phyloP scores from a whole-genome alignment of 1,140 invertebrate species.

The Steinernema khuongi region DNA sequence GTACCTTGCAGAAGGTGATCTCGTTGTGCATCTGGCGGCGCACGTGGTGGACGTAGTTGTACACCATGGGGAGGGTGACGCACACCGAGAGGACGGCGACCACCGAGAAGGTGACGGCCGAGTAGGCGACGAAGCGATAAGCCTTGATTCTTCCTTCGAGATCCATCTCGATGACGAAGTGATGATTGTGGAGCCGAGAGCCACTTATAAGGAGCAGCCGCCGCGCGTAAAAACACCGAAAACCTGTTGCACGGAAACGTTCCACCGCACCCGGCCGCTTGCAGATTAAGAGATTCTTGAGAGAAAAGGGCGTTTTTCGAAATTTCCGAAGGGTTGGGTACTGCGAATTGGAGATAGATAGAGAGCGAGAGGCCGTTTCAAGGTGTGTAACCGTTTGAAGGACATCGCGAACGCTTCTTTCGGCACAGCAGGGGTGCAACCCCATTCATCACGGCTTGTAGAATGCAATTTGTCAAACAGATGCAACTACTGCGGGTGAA shows the following conservation, averaged over 20 bases:
- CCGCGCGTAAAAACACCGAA: not conserved
- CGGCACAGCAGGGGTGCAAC: too few relatives aligned
- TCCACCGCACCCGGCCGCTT: not conserved
- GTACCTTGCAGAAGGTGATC: conserved; percentile 14
- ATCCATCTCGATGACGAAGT: not conserved
- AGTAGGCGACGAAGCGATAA: conserved; percentile 41
- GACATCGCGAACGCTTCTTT: too few relatives aligned
- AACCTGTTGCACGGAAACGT: not conserved
- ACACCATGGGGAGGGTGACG: conserved; percentile 10
- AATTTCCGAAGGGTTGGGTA: not conserved
- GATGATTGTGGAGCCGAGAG: not conserved
- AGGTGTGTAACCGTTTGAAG: not conserved
- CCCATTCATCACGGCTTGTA: too few relatives aligned
- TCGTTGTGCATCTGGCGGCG: not conserved
- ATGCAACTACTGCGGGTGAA: too few relatives aligned
- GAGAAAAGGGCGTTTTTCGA: not conserved
- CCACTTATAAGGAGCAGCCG: not conserved
- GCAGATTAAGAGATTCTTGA: not conserved
- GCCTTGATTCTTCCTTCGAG: conserved; percentile 32
- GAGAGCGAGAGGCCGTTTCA: not conserved
- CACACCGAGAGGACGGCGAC: conserved; percentile 11
- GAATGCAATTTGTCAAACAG: too few relatives aligned
- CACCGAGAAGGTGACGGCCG: conserved; percentile 22
- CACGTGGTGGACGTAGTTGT: conserved; percentile 6
- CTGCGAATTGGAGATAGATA: not conserved